phyloP scores from a whole-genome alignment of 2,113 vertebrate genomes.

The Rhinolophus sinicus region DNA sequence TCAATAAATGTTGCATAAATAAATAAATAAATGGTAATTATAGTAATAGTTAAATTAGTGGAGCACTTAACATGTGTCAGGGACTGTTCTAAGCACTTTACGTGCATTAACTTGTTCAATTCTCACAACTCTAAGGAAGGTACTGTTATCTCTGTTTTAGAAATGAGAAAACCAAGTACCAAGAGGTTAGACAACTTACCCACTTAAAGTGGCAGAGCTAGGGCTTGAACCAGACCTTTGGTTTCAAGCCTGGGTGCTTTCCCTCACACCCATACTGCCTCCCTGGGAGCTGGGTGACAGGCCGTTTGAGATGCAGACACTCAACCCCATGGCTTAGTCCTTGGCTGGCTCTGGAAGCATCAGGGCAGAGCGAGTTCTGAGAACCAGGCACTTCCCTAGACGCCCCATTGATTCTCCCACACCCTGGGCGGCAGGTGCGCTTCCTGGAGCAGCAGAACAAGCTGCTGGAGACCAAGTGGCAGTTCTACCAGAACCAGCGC shows the following conservation, averaged over 20 bases:
- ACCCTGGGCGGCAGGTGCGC: conserved; percentile 82
- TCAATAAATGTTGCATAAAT: neutral
- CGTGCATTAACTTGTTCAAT: neutral
- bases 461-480: conserved; percentile 93
- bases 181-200: neutral
- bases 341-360: conserved; percentile 74
- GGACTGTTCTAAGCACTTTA: neutral
- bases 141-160: neutral
- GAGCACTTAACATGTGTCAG: neutral
- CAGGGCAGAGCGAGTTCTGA: conserved; percentile 87
- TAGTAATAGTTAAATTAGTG: neutral
- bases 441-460: conserved; percentile 95
- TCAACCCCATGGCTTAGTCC: neutral
- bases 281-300: neutral
- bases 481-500: conserved; percentile 89
- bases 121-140: neutral
- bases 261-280: neutral
- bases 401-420: neutral
- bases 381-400: conserved; percentile 77
- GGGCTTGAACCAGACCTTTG: neutral
- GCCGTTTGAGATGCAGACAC: neutral
- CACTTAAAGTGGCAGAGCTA: neutral
- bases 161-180: neutral
- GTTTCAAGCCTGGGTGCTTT: neutral
- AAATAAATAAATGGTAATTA: conserved; percentile 23